Conservation (phyloP, 2,888 invertebrate species). For the Protophormia terraenovae region DNA sequence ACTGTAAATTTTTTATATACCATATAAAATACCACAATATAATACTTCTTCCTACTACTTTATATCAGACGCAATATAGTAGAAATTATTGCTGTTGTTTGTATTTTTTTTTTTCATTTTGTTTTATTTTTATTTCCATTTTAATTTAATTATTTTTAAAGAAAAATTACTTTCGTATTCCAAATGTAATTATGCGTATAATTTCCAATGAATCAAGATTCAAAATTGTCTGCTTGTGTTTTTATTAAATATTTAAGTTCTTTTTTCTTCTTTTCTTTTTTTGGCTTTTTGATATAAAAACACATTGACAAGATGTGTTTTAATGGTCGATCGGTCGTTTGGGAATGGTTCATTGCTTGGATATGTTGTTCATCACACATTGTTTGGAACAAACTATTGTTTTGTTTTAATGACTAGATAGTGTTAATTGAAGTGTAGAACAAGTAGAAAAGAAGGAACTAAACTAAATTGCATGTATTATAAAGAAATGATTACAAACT, state of each 20-base stretch:
- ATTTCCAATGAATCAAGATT: conserved; percentile 78
- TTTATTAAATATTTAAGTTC: conserved; percentile 6
- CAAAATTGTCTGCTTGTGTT: conserved; percentile 62
- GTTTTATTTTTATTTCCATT: conserved; percentile 29
- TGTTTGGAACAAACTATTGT: conserved; percentile 44
- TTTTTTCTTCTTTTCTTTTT: background rate
- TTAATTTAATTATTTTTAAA: conserved; percentile 48
- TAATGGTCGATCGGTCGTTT: conserved; percentile 3
- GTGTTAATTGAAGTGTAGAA: conserved; percentile 60
- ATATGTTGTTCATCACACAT: conserved; percentile 34
- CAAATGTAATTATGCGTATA: conserved; percentile 76
- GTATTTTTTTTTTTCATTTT: no score
- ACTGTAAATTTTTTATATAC: conserved; percentile 10
- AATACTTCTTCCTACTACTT: background rate
- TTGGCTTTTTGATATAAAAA: conserved; percentile 40
- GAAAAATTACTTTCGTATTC: conserved; percentile 66
- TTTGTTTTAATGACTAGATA: conserved; percentile 57
- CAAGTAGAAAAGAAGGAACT: background rate
- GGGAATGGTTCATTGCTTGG: conserved; percentile 29
- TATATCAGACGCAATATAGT: background rate
- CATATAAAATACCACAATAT: conserved; percentile 17
- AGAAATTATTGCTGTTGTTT: conserved; percentile 17
- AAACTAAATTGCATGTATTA: background rate
- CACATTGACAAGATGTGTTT: conserved; percentile 53
- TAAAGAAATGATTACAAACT: background rate